Evolutionary conservation across 2,797 vertebrate species (phyloP), one percentile per base, ranked within the genome.

Genomic region (Sebastes steindachneri): DNA sequence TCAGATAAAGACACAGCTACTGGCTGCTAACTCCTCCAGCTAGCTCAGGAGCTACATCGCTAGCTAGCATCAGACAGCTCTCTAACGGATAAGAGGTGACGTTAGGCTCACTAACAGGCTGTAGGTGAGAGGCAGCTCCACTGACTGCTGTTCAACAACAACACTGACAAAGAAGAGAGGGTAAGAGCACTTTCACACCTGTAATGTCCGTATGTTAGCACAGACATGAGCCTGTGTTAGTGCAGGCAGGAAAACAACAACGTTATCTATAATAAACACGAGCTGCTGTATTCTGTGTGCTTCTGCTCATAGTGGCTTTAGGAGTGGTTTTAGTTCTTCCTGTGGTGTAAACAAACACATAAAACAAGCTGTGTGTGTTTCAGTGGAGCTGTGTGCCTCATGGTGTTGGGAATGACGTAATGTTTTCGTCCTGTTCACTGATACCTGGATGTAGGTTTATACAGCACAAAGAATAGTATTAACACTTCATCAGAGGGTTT

Each of bases 391-490:
- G 3, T 23, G 15, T 45, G 69, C 69, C 65, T 81, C 70, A 53
- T 78, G 79, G 51, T 65, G 10, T 33, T 55, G 17, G 3, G 53
- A 74, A 75, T 93, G 88, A 93, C 86, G 93, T 92, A 58, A 92
- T 91, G 89, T 86, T 86, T 86, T 69, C 59, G 59, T 60, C 33
- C 57, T 5, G n/a, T 6, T 35, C 37, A 57, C 48, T 6, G 55
- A 31, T 48, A 77, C 71, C 71, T 76, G 82, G 21, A 6, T 33
- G 26, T 9, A 57, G 75, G 37, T 17, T 73, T 62, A 68, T 5
- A 35, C 17, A 2, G 60, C 7, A 3, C 17, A 33, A 14, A 37
- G 26, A 23, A 4, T 23, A 54, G 10, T 1, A 7, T 1, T 19
- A 45, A 9, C 60, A 21, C 51, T 14, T 28, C 9, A 8, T 4